Evolutionary conservation across 2,888 invertebrate species (phyloP).

Genomic region (Tetropium fuscum): DNA sequence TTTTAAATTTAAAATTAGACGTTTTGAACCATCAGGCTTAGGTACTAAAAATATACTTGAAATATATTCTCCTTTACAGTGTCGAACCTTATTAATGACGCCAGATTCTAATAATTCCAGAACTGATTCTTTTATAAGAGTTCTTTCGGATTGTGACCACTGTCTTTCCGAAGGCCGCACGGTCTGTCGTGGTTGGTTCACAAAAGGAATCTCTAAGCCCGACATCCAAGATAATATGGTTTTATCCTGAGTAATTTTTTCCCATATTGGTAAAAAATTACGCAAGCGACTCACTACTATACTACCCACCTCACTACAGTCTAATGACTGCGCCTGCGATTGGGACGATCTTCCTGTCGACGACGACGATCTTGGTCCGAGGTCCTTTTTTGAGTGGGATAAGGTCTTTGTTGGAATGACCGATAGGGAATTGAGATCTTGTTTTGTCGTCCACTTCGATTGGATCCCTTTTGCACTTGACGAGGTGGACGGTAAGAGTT

Average conservation of each 20-base stretch:
- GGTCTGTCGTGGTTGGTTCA: background rate
- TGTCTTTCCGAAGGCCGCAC: background rate
- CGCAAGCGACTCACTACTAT: background rate
- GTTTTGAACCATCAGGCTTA: slow-evolving; percentile 12
- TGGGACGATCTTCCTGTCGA: background rate
- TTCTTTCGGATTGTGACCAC: background rate
- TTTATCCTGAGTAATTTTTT: background rate
- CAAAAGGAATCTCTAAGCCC: background rate
- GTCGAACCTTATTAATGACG: background rate
- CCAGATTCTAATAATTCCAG: background rate
- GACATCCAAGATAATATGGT: background rate
- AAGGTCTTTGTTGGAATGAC: background rate
- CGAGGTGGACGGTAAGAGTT: slow-evolving; percentile 34
- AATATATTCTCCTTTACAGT: slow-evolving; percentile 6
- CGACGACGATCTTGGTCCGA: background rate
- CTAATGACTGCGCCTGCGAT: background rate
- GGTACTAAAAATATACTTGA: slow-evolving; percentile 14
- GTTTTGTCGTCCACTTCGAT: slow-evolving; percentile 26
- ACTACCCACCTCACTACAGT: background rate
- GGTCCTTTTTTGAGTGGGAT: background rate
- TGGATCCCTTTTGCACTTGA: slow-evolving; percentile 20
- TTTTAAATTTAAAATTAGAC: slow-evolving; percentile 16
- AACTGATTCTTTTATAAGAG: background rate
- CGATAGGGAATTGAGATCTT: background rate
- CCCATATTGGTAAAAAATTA: background rate